Percentiles rank a stretch among this genome's conserved stretches.
Conservation (phyloP, 2,888 invertebrate genomes). For the Caenorhabditis sp. region DNA sequence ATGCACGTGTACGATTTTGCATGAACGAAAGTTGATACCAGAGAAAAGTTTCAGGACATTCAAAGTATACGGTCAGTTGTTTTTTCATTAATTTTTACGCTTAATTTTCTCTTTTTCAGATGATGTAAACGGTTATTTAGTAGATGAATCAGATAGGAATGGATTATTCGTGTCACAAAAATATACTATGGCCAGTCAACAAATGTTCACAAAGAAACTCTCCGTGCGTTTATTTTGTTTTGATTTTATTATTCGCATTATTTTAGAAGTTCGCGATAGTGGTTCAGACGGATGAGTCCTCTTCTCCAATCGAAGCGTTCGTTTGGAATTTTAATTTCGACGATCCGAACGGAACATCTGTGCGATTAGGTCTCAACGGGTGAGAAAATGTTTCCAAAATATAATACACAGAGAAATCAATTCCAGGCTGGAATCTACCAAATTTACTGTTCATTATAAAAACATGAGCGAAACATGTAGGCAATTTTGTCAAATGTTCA, state of each 20-base stretch:
- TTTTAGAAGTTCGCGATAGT: conserved; percentile 30
- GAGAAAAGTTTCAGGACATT: conserved; percentile 9
- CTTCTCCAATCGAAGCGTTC: conserved; percentile 14
- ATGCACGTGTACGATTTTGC: conserved; percentile 18
- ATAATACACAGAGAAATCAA: neutral
- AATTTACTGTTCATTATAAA: conserved; percentile 11
- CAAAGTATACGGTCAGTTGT: conserved; percentile 14
- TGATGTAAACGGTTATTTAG: conserved; percentile 17
- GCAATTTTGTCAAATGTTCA: conserved; percentile 25
- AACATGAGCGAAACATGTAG: conserved; percentile 15
- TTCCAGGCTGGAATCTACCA: neutral
- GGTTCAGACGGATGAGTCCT: conserved; percentile 7
- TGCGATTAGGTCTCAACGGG: conserved; percentile 15
- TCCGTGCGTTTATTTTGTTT: conserved; percentile 1
- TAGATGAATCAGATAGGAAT: neutral
- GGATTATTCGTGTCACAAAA: conserved; percentile 9
- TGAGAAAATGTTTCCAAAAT: no score
- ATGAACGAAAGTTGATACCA: conserved; percentile 24
- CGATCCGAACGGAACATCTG: neutral
- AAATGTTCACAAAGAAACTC: conserved; percentile 5
- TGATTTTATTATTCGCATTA: neutral
- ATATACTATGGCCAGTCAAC: neutral
- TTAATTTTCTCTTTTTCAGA: conserved; percentile 6
- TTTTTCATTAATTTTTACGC: neutral
- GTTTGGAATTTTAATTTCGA: conserved; percentile 23